Percentiles rank a stretch among this genome's conserved stretches.
Evolutionary conservation across 1,140 invertebrate genomes (phyloP).

Genomic region (Brachionus koreanus): DNA sequence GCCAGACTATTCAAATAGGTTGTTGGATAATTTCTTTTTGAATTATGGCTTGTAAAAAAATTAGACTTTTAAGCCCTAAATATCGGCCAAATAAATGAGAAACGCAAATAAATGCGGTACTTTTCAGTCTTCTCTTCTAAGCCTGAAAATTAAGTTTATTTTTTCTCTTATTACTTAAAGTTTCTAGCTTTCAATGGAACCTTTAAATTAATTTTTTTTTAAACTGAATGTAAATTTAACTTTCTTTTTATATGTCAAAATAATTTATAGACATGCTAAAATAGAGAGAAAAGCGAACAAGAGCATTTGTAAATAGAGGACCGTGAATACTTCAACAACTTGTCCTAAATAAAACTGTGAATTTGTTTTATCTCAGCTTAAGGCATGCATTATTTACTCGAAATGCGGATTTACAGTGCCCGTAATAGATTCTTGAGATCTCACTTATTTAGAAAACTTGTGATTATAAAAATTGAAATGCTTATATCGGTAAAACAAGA

Average conservation of each 20-base stretch:
- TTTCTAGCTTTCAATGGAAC: not conserved
- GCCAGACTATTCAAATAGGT: not conserved
- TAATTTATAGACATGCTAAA: not conserved
- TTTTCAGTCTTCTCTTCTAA: not conserved
- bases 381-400: not conserved
- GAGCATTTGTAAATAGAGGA: not conserved
- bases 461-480: not conserved
- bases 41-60: conserved; percentile 23
- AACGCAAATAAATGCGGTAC: not conserved
- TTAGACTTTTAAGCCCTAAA: not conserved
- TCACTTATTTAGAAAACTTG: conserved; percentile 14
- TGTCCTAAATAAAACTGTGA: conserved; percentile 32
- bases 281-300: not conserved
- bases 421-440: not conserved
- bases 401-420: not conserved
- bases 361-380: not conserved
- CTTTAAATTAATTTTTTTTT: not conserved
- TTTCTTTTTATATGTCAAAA: conserved; percentile 24
- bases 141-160: not conserved
- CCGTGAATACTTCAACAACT: not conserved
- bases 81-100: not conserved
- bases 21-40: conserved; percentile 36
- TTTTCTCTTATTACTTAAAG: conserved; percentile 21
- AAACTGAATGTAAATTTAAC: not conserved
- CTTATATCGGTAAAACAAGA: not conserved